Percentiles rank a stretch among this genome's conserved stretches.
These are phyloP conservation scores for Euschistus heros DNA, from an alignment of 1,140 invertebrate genomes.

Conservation along the genomic window DNA sequence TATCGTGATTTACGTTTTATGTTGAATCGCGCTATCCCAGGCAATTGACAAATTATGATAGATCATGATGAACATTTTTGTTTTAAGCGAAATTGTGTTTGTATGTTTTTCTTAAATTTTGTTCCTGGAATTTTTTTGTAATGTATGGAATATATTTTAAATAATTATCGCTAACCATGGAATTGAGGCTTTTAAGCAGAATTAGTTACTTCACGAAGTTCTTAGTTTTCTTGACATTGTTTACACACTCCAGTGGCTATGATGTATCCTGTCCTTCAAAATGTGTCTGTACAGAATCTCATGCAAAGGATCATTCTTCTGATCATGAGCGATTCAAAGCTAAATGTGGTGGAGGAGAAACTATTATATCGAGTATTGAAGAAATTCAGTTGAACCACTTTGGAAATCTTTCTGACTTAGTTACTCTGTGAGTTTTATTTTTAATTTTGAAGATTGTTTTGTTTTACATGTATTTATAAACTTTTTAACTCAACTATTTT, in stretches of 20 bases:
- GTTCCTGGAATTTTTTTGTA: too few species aligned
- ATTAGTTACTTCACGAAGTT: too few species aligned
- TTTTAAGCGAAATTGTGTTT: too few species aligned
- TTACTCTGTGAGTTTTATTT: conserved; percentile 22
- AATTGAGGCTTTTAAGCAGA: too few species aligned
- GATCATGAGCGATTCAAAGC: conserved; percentile 18
- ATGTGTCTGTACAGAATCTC: conserved; percentile 13
- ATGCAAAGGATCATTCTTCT: neutral
- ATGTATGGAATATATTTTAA: too few species aligned
- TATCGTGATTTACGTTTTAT: too few species aligned
- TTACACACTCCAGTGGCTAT: neutral
- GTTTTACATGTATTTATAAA: neutral
- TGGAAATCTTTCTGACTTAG: conserved; percentile 17
- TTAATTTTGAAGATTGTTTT: neutral
- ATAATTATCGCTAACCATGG: too few species aligned
- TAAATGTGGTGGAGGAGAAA: conserved; percentile 19
- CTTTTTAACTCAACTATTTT: neutral
- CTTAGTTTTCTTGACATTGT: too few species aligned
- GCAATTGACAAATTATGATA: too few species aligned
- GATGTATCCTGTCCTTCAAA: conserved; percentile 1
- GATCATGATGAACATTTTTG: too few species aligned
- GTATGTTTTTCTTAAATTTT: too few species aligned
- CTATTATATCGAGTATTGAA: neutral
- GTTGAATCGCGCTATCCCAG: too few species aligned
- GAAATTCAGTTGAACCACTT: conserved; percentile 17